Conservation (phyloP, 1,140 invertebrate genomes). For the Acarapis woodi region DNA sequence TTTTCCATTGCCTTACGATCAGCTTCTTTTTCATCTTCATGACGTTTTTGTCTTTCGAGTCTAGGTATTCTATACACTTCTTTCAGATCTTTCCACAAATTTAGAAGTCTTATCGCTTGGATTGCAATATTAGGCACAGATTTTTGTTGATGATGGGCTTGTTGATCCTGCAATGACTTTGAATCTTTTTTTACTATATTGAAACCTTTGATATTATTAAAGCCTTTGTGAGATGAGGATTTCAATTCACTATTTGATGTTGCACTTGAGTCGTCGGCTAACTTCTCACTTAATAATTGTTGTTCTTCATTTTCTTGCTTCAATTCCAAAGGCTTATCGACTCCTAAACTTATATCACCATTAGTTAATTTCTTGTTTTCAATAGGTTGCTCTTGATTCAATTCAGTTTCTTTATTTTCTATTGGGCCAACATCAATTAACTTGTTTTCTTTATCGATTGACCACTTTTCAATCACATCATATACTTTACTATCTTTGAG, state of each 20-base stretch:
- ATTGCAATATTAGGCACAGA: constrained; percentile 2
- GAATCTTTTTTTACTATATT: too few relatives aligned
- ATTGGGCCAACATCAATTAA: neutral
- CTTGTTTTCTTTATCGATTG: constrained; percentile 12
- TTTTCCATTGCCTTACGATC: constrained; percentile 13
- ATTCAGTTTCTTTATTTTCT: neutral
- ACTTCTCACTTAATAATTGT: neutral
- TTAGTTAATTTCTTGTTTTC: neutral
- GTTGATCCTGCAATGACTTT: neutral
- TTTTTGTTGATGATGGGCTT: neutral
- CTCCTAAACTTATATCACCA: neutral
- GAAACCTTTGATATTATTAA: too few relatives aligned
- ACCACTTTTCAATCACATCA: constrained; percentile 45
- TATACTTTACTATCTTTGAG: constrained; percentile 62
- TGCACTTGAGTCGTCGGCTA: neutral
- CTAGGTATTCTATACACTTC: constrained; percentile 81
- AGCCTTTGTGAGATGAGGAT: too few relatives aligned
- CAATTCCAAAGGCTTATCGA: neutral
- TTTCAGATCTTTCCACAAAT: constrained; percentile 40
- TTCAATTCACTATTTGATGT: neutral
- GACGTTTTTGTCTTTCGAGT: constrained; percentile 69
- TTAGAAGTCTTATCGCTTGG: constrained; percentile 6
- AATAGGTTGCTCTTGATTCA: neutral
- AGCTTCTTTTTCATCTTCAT: constrained; percentile 65
- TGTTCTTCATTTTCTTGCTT: neutral